A percentile compares a stretch with the other conserved stretches of the same genome.
These are phyloP conservation scores for Tholera decimalis DNA, from an alignment of 2,888 invertebrate genomes.

Conservation along the genomic window DNA sequence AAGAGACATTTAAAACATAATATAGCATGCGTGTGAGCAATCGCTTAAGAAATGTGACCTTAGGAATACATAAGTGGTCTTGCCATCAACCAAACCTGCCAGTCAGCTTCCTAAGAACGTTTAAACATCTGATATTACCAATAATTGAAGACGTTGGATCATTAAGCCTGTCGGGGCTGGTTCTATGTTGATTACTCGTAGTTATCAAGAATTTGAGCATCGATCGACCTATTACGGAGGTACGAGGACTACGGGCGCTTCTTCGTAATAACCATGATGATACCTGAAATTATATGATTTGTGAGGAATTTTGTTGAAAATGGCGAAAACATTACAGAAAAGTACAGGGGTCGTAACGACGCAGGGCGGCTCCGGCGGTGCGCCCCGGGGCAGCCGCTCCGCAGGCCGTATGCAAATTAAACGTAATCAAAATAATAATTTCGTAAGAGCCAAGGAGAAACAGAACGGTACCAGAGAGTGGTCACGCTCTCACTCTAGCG, in stretches of 20 bases:
- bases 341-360: conserved; percentile 89
- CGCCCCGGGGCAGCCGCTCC: conserved; percentile 80
- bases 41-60: conserved; percentile 74
- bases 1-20: conserved; percentile 51
- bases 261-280: conserved; percentile 91
- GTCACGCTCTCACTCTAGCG: conserved; percentile 78
- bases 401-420: conserved; percentile 90
- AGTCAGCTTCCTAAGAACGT: conserved; percentile 88
- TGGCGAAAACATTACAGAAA: conserved; percentile 91
- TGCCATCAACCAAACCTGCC: conserved; percentile 73
- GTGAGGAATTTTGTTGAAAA: conserved; percentile 91
- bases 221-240: conserved; percentile 86
- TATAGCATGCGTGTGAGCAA: conserved; percentile 52
- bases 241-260: conserved; percentile 86
- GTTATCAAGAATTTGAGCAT: conserved; percentile 90
- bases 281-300: conserved; percentile 91
- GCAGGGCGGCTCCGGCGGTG: conserved; percentile 77
- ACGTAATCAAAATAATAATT: conserved; percentile 91
- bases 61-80: conserved; percentile 74
- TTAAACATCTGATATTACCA: conserved; percentile 89
- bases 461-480: conserved; percentile 67
- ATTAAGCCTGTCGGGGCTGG: conserved; percentile 86
- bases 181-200: conserved; percentile 90
- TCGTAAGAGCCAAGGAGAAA: conserved; percentile 79
- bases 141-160: conserved; percentile 88